Evolutionary conservation across 2,888 invertebrate genomes (phyloP).

Genomic region (Sesamia inferens): DNA sequence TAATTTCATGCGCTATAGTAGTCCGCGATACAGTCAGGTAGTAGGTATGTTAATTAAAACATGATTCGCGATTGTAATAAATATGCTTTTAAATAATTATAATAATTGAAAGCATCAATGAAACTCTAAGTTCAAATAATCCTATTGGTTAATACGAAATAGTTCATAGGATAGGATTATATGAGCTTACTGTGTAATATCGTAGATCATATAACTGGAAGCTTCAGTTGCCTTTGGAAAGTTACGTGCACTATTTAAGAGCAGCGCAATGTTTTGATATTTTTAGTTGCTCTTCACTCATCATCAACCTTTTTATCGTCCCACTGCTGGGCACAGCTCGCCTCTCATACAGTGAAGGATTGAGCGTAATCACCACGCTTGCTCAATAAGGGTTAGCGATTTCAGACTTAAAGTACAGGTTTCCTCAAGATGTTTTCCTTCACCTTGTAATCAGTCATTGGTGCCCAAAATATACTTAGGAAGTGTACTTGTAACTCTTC

Average conservation of each 20-base stretch:
- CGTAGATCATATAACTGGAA: background rate
- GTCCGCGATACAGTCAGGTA: background rate
- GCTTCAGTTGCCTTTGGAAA: background rate
- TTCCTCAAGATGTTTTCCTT: no score
- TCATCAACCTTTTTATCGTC: no score
- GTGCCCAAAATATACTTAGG: no score
- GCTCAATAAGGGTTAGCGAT: no score
- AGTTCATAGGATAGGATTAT: background rate
- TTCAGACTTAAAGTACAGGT: no score
- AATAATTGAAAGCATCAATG: background rate
- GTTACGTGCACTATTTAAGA: background rate
- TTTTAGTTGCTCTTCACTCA: background rate
- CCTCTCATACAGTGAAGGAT: no score
- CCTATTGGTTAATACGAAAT: background rate
- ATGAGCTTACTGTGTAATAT: background rate
- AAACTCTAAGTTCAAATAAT: background rate
- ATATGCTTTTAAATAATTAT: background rate
- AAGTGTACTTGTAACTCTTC: no score
- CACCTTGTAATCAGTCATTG: no score
- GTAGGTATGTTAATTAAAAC: background rate
- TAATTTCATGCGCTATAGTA: background rate
- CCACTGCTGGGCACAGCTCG: no score
- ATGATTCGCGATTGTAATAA: background rate
- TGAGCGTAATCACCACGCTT: no score
- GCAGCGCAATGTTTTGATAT: background rate